Conservation (phyloP, 2,888 invertebrate genomes). For the Heliothis peltigera region DNA sequence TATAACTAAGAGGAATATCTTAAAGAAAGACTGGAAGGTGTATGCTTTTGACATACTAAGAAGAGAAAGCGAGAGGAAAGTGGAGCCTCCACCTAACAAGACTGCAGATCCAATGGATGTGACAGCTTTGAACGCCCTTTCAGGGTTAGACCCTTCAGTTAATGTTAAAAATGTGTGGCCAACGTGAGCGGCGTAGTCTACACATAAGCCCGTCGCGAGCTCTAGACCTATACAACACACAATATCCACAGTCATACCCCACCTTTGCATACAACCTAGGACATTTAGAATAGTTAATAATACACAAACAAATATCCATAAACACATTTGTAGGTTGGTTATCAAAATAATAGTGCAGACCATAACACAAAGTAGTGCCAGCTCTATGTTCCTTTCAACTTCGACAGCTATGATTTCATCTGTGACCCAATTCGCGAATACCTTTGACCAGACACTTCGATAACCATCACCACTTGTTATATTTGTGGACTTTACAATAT, state of each 20-base stretch:
- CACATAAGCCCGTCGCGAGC: conserved; percentile 94
- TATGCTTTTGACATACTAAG: conserved; percentile 93
- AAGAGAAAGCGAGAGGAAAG: conserved; percentile 92
- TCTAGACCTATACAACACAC: conserved; percentile 95
- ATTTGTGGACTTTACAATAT: conserved; percentile 88
- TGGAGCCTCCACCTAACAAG: conserved; percentile 94
- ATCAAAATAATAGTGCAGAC: conserved; percentile 93
- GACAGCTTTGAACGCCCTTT: conserved; percentile 91
- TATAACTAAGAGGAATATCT: conserved; percentile 94
- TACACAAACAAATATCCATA: conserved; percentile 94
- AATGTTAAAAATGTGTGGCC: conserved; percentile 94
- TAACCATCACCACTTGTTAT: conserved; percentile 91
- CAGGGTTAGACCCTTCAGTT: conserved; percentile 86
- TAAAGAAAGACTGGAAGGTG: conserved; percentile 93
- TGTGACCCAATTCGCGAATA: conserved; percentile 93
- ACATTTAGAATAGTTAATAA: conserved; percentile 93
- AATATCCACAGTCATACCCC: conserved; percentile 95
- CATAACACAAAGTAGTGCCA: conserved; percentile 95
- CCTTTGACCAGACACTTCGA: conserved; percentile 92
- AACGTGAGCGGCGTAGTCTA: conserved; percentile 95
- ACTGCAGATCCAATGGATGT: conserved; percentile 94
- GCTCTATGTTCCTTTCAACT: conserved; percentile 93
- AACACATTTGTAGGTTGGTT: conserved; percentile 93
- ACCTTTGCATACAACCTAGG: conserved; percentile 94
- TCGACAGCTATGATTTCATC: conserved; percentile 94